Percentiles rank a stretch among this genome's conserved stretches.
Evolutionary conservation across 2,113 vertebrate species (phyloP).

Genomic region (Sinosuthora webbiana): DNA sequence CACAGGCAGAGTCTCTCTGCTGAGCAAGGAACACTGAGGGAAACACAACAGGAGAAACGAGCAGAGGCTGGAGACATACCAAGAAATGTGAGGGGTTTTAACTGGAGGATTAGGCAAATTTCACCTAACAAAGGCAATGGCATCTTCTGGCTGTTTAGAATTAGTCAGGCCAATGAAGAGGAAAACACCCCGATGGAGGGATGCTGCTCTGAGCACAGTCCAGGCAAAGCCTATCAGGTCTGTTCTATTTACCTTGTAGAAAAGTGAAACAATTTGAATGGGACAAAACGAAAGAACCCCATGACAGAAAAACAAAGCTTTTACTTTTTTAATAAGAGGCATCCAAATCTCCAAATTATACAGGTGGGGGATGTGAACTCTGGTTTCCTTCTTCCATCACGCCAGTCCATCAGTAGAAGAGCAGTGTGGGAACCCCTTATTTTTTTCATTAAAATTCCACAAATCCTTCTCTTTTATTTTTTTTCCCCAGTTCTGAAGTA

Average conservation of each 20-base stretch:
- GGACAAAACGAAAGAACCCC: not conserved
- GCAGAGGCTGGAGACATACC: not conserved
- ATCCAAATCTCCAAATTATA: not conserved
- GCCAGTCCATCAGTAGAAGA: not conserved
- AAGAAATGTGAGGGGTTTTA: not conserved
- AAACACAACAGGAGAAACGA: not conserved
- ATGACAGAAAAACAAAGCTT: not conserved
- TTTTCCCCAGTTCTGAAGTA: not conserved
- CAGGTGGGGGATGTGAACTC: not conserved
- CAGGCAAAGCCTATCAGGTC: not conserved
- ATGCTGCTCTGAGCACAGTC: not conserved
- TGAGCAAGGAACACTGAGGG: not conserved
- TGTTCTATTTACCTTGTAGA: not conserved
- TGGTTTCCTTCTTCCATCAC: not conserved
- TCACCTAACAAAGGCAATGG: not conserved
- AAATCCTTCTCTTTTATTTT: not conserved
- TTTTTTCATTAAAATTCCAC: not conserved
- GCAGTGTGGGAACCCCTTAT: rapidly evolving
- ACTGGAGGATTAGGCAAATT: not conserved
- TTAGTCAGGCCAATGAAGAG: not conserved
- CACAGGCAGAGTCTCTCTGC: not conserved
- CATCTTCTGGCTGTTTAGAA: not conserved
- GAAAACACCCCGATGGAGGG: not conserved
- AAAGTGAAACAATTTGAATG: not conserved
- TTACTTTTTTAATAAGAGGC: not conserved